Conservation (phyloP, 2,113 vertebrate species). For the Brachyhypopomus occidentalis region DNA sequence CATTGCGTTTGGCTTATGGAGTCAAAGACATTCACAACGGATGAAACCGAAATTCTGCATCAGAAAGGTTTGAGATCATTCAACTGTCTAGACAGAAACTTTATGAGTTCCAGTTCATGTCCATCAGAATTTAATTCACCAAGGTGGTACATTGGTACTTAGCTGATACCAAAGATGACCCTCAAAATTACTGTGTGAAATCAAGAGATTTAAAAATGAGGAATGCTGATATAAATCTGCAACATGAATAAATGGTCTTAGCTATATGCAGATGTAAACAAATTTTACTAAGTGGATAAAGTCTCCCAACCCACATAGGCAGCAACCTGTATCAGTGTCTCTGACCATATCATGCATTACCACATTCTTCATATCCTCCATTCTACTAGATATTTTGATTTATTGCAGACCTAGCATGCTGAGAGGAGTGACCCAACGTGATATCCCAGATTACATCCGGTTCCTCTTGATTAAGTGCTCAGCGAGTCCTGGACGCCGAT, state of each 20-base stretch:
- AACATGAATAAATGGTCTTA: neutral
- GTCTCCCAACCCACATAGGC: neutral
- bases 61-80: slow-evolving; percentile 6
- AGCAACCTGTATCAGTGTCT: neutral
- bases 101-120: neutral
- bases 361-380: neutral
- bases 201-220: too few relatives aligned
- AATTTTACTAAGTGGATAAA: neutral
- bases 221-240: too few relatives aligned
- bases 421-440: neutral
- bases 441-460: neutral
- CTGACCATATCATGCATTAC: neutral
- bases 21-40: neutral
- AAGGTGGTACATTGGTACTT: too few relatives aligned
- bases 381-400: neutral
- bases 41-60: neutral
- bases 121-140: neutral
- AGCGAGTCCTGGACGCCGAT: slow-evolving; percentile 16
- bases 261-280: neutral
- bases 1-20: neutral
- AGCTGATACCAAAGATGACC: neutral
- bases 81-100: neutral
- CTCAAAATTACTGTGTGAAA: too few relatives aligned
- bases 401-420: neutral
- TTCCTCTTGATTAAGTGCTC: slow-evolving; percentile 60